phyloP scores from a whole-genome alignment of 2,113 vertebrate genomes.

The Silurus asotus region DNA sequence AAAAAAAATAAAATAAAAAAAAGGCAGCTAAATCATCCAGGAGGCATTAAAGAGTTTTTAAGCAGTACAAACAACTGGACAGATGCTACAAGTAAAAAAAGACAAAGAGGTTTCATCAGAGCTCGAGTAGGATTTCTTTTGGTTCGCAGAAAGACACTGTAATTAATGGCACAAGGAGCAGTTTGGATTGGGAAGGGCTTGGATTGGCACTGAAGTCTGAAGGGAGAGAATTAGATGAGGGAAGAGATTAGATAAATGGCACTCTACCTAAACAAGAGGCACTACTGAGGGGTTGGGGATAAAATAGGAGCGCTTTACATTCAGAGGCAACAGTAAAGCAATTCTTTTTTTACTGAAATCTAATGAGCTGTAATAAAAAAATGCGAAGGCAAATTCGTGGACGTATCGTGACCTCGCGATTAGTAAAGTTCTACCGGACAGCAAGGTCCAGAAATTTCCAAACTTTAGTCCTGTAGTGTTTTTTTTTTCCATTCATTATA shows the following conservation, averaged over 20 bases:
- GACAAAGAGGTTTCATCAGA: neutral
- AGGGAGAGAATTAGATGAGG: neutral
- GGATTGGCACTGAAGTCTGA: constrained; percentile 1
- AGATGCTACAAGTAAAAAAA: constrained; percentile 8
- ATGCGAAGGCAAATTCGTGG: constrained; percentile 12
- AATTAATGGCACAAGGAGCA: constrained; percentile 20
- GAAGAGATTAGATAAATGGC: constrained; percentile 9
- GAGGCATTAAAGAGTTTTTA: constrained; percentile 39
- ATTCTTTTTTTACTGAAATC: constrained; percentile 10
- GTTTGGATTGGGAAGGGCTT: neutral
- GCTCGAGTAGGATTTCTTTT: neutral
- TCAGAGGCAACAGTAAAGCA: constrained; percentile 39
- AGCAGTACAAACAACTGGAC: constrained; percentile 45
- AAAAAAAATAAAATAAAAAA: constrained; percentile 13
- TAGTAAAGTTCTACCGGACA: neutral
- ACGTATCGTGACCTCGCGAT: neutral
- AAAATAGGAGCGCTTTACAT: constrained; percentile 44
- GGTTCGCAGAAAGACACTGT: constrained; percentile 2
- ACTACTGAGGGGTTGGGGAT: constrained; percentile 20
- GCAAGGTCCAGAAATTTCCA: neutral
- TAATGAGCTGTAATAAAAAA: neutral
- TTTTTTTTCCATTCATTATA: neutral
- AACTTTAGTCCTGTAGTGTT: constrained; percentile 2
- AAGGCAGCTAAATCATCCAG: constrained; percentile 50
- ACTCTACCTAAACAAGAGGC: constrained; percentile 28